Percentiles rank a stretch among this genome's conserved stretches.
Conservation (phyloP, 2,797 vertebrate genomes). For the Nannoperca australis region DNA sequence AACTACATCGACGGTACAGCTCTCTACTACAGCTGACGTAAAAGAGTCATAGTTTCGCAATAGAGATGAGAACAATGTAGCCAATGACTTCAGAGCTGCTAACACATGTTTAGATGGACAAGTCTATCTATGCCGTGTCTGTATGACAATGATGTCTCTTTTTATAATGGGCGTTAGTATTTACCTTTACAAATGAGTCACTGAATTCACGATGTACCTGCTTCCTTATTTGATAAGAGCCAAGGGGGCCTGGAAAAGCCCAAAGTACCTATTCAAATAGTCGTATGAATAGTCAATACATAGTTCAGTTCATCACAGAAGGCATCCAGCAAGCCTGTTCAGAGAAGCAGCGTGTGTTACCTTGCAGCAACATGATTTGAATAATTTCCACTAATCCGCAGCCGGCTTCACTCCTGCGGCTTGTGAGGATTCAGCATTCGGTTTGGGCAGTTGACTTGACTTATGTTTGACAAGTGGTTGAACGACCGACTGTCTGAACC, state of each 20-base stretch:
- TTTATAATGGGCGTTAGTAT: not conserved
- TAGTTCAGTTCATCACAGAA: not conserved
- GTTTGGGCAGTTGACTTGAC: not conserved
- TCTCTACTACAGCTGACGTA: not conserved
- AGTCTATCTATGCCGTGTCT: not conserved
- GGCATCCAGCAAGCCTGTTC: too few relatives aligned
- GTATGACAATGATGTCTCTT: not conserved
- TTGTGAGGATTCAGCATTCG: not conserved
- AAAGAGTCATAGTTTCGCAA: not conserved
- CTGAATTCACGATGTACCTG: not conserved
- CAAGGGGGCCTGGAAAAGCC: not conserved
- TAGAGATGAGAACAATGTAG: not conserved
- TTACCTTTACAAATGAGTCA: not conserved
- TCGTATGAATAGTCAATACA: not conserved
- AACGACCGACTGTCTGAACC: not conserved
- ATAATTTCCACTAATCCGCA: constrained; percentile 36
- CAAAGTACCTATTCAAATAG: not conserved
- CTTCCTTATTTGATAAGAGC: constrained; percentile 21
- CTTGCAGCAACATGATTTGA: constrained; percentile 30
- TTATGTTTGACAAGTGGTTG: not conserved
- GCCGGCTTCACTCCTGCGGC: not conserved
- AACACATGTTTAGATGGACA: not conserved
- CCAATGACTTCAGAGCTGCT: not conserved
- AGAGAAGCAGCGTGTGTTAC: not conserved
- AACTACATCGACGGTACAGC: not conserved